Evolutionary conservation across 2,888 invertebrate species (phyloP).

Genomic region (Graphium colonna): DNA sequence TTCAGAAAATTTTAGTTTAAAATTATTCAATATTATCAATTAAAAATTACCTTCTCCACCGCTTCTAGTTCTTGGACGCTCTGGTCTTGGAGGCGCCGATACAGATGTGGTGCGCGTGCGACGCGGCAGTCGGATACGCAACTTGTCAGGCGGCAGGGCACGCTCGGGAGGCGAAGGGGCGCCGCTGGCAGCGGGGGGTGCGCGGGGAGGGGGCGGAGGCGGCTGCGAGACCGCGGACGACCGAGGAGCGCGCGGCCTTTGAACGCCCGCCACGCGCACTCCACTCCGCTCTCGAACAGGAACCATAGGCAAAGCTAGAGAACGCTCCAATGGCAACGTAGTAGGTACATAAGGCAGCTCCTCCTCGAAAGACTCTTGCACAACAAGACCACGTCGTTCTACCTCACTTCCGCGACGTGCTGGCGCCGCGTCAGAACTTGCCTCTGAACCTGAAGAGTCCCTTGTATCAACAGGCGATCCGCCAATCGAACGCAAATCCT

Average conservation of each 20-base stretch:
- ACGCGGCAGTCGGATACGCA: constrained; percentile 62
- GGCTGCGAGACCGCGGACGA: constrained; percentile 82
- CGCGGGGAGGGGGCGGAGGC: constrained; percentile 43
- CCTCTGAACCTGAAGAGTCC: constrained; percentile 87
- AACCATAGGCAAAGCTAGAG: constrained; percentile 89
- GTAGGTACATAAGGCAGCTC: constrained; percentile 94
- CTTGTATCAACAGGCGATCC: constrained; percentile 2
- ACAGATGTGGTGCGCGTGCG: constrained; percentile 40
- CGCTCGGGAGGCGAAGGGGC: constrained; percentile 50
- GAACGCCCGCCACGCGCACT: constrained; percentile 60
- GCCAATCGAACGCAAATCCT: not conserved
- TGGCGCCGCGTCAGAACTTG: constrained; percentile 81
- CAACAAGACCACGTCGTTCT: constrained; percentile 85
- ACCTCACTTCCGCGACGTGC: constrained; percentile 74
- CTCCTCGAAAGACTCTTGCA: constrained; percentile 91
- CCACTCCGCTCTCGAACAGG: constrained; percentile 81
- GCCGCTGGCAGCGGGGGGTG: constrained; percentile 31
- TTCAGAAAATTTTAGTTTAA: too few relatives aligned
- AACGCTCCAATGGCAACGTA: constrained; percentile 92
- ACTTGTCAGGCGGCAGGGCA: constrained; percentile 55
- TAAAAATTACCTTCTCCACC: constrained; percentile 48
- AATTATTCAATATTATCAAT: not conserved
- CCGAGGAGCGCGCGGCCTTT: constrained; percentile 83
- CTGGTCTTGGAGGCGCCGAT: constrained; percentile 35
- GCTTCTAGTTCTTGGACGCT: constrained; percentile 46